phyloP scores from a whole-genome alignment of 1,140 invertebrate genomes.

The Euura lappo region DNA sequence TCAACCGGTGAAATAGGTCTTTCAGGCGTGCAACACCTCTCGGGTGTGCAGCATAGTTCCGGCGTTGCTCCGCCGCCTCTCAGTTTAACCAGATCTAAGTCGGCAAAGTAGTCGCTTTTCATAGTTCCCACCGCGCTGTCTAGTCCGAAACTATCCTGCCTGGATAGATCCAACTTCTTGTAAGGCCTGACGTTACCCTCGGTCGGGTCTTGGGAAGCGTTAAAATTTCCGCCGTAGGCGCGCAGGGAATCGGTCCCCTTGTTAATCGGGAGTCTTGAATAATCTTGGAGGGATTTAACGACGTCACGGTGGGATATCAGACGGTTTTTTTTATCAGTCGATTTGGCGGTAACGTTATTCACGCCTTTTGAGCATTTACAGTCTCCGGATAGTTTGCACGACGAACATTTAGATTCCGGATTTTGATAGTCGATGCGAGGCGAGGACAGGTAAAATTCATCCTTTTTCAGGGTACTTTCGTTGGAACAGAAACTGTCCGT shows the following conservation, averaged over 20 bases:
- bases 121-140: slow-evolving; percentile 59
- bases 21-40: slow-evolving; percentile 46
- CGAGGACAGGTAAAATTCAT: slow-evolving; percentile 19
- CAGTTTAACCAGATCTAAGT: slow-evolving; percentile 51
- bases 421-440: neutral
- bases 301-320: slow-evolving; percentile 7
- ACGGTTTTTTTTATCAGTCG: slow-evolving; percentile 12
- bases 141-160: slow-evolving; percentile 54
- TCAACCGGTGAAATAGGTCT: slow-evolving; percentile 50
- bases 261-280: neutral
- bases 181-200: slow-evolving; percentile 37
- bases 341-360: slow-evolving; percentile 10
- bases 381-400: neutral
- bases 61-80: slow-evolving; percentile 43
- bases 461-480: slow-evolving; percentile 30
- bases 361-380: slow-evolving; percentile 16
- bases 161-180: slow-evolving; percentile 41
- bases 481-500: slow-evolving; percentile 37
- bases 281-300: slow-evolving; percentile 1
- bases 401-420: neutral
- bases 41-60: slow-evolving; percentile 47
- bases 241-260: neutral
- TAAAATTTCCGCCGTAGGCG: slow-evolving; percentile 20
- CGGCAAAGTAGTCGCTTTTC: slow-evolving; percentile 58
- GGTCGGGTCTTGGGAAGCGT: slow-evolving; percentile 25